A percentile compares a stretch with the other conserved stretches of the same genome.
Conservation (phyloP, 2,888 invertebrate genomes). For the Protula sp. region DNA sequence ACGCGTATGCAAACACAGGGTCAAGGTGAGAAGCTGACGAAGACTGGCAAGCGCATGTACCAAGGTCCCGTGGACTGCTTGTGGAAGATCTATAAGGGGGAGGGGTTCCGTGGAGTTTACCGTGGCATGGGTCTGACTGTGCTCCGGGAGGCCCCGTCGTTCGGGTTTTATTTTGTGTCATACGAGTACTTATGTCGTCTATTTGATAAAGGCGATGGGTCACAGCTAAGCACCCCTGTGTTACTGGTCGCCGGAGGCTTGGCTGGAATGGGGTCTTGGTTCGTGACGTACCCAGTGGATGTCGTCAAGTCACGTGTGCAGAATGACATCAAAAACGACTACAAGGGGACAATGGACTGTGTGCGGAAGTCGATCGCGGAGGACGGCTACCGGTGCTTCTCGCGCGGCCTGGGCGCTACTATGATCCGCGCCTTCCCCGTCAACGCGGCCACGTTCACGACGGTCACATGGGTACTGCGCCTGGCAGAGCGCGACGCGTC, state of each 20-base stretch:
- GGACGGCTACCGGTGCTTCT: slow-evolving; percentile 70
- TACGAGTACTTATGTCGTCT: slow-evolving; percentile 62
- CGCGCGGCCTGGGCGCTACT: slow-evolving; percentile 72
- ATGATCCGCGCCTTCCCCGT: slow-evolving; percentile 83
- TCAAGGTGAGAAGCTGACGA: slow-evolving; percentile 10
- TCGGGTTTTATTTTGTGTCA: slow-evolving; percentile 77
- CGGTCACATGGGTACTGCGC: slow-evolving; percentile 10
- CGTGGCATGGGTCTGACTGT: slow-evolving; percentile 58
- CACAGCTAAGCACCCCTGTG: slow-evolving; percentile 3
- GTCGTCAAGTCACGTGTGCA: slow-evolving; percentile 85
- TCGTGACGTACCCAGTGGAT: slow-evolving; percentile 79
- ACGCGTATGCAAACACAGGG: slow-evolving; percentile 72
- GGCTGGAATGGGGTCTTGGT: slow-evolving; percentile 82
- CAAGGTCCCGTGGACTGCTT: slow-evolving; percentile 71
- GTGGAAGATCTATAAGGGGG: slow-evolving; percentile 62
- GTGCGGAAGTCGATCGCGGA: slow-evolving; percentile 62
- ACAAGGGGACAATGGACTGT: slow-evolving; percentile 70
- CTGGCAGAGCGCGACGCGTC: too few species aligned
- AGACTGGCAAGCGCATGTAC: slow-evolving; percentile 55
- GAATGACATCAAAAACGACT: slow-evolving; percentile 57
- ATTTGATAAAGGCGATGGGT: neutral
- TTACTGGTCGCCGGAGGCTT: slow-evolving; percentile 73
- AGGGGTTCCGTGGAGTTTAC: slow-evolving; percentile 56
- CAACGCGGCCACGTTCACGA: slow-evolving; percentile 79
- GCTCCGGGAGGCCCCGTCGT: slow-evolving; percentile 73